Evolutionary conservation across 2,888 invertebrate species (phyloP).

Genomic region (Linnaemya tessellans): DNA sequence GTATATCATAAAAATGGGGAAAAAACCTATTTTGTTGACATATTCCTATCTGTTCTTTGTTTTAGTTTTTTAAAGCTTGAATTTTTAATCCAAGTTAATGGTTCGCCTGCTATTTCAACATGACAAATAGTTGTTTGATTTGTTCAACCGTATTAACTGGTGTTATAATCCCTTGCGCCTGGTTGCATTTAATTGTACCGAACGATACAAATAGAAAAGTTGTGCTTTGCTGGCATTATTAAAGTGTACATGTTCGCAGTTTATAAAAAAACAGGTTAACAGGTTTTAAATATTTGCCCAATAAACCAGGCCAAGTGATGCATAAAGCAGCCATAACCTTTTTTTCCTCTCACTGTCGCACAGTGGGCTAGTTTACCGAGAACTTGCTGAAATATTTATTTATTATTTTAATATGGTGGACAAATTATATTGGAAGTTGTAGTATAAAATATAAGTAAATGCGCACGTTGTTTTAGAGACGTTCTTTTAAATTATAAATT

Average conservation of each 20-base stretch:
- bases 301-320: not conserved
- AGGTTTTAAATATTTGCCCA: slow-evolving; percentile 17
- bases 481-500: no score
- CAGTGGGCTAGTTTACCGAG: not conserved
- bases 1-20: no score
- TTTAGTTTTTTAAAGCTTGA: no score
- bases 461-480: no score
- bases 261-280: slow-evolving; percentile 13
- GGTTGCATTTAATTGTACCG: slow-evolving; percentile 4
- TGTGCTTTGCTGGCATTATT: not conserved
- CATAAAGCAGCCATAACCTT: not conserved
- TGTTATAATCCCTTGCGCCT: slow-evolving; percentile 4
- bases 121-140: slow-evolving; percentile 7
- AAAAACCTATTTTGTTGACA: no score
- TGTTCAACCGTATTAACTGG: not conserved
- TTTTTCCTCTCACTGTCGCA: not conserved
- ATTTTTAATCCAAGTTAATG: not conserved
- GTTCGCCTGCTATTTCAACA: not conserved
- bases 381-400: not conserved
- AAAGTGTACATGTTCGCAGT: not conserved
- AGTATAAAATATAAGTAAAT: no score
- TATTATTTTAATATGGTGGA: no score
- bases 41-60: no score
- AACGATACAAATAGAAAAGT: not conserved
- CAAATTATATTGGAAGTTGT: no score